Evolutionary conservation across 2,888 invertebrate genomes (phyloP).

Genomic region (Luperina testacea): DNA sequence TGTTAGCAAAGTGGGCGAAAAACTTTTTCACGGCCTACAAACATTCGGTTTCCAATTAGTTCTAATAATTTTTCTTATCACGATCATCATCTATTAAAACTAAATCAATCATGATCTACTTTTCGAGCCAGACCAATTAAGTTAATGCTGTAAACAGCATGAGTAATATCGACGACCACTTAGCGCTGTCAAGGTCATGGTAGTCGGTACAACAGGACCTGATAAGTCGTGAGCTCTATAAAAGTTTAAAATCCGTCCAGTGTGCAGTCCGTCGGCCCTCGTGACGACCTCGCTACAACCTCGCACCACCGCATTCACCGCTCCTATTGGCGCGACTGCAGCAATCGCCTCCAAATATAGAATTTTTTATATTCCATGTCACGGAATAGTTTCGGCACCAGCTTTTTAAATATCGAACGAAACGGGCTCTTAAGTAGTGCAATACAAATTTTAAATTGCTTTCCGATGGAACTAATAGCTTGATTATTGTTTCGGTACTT

Average conservation of each 20-base stretch:
- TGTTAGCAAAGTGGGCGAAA: slow-evolving; percentile 27
- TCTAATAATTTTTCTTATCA: slow-evolving; percentile 28
- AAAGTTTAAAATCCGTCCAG: slow-evolving; percentile 69
- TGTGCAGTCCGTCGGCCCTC: slow-evolving; percentile 76
- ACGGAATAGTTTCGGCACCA: slow-evolving; percentile 72
- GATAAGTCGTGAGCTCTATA: slow-evolving; percentile 68
- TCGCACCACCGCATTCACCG: slow-evolving; percentile 85
- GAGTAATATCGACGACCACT: slow-evolving; percentile 65
- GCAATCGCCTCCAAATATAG: slow-evolving; percentile 85
- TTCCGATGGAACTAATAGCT: slow-evolving; percentile 65
- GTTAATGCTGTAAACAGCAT: slow-evolving; percentile 50
- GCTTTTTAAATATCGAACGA: slow-evolving; percentile 69
- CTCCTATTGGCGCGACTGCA: slow-evolving; percentile 84
- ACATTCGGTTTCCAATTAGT: slow-evolving; percentile 30
- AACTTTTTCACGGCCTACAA: slow-evolving; percentile 11
- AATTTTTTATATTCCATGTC: slow-evolving; percentile 80
- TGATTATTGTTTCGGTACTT: slow-evolving; percentile 64
- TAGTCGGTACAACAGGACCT: slow-evolving; percentile 64
- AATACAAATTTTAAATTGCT: slow-evolving; percentile 72
- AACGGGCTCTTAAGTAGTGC: slow-evolving; percentile 73
- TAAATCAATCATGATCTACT: slow-evolving; percentile 48
- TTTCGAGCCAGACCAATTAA: slow-evolving; percentile 54
- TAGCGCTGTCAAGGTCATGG: slow-evolving; percentile 65
- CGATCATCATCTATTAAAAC: slow-evolving; percentile 33
- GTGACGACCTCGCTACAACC: slow-evolving; percentile 84